Evolutionary conservation across 2,113 vertebrate genomes (phyloP), one percentile per base, ranked within the genome.

Genomic region (Chascanopsetta lugubris): DNA sequence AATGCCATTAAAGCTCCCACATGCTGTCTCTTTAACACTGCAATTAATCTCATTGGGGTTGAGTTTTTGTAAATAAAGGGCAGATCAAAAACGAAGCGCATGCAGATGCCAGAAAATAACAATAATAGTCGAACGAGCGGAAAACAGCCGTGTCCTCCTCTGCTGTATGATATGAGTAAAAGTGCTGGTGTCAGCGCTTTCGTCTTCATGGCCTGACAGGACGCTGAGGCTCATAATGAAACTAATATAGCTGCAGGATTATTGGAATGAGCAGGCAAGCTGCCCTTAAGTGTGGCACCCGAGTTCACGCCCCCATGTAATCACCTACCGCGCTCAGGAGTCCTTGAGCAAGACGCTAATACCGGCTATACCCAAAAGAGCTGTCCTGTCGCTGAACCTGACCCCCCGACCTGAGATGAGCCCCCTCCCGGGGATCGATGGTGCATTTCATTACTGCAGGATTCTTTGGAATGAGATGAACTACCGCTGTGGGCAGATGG

Each of bases 351-450:
- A 64, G 42, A 72, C 21, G 40, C 54, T 62, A 66, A 80, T 80
- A 34, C 60, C 26, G 30, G 36, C 21, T 43, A 48, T 70, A 53
- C 51, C 50, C 47, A 48, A 62, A 76, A 63, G 56, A 15, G 34
- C 71, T 75, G 68, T 43, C 74, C 71, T 70, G 71, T 40, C 2
- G 25, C 58, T 79, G 75, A 87, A 82, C 80, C 77, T 76, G 68
- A 82, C 73, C 71, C n/a, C 67, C 58, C 55, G 73, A 83, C 80
- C 75, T 2, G 9, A 56, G 18, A 63, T 1, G 4, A 42, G 53
- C 61, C 56, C n/a, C 65, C 78, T 69, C 22, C 21, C 51, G 69
- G 69, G 58, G 64, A 82, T 72, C 71, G 60, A 58, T 70, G 72
- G 64, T 1, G 9, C 11, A 72, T 81, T 76, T 74, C 68, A 80